A percentile compares a stretch with the other conserved stretches of the same genome.
These are phyloP conservation scores for Drosophila nannoptera DNA, from an alignment of 1,140 invertebrate species.

Conservation along the genomic window DNA sequence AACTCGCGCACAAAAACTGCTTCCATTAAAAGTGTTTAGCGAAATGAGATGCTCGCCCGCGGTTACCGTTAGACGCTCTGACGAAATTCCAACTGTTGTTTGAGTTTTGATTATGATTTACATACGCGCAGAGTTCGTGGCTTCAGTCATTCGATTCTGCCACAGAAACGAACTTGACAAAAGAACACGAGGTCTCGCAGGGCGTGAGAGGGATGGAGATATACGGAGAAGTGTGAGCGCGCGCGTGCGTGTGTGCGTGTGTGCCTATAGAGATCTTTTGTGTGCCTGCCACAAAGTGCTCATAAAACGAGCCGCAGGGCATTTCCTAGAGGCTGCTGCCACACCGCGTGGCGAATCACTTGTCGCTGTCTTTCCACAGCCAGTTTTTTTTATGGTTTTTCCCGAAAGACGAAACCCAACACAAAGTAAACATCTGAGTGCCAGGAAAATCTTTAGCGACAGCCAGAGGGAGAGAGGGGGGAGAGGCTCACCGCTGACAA, in stretches of 20 bases:
- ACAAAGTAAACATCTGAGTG: slow-evolving; percentile 36
- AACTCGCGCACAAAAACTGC: slow-evolving; percentile 29
- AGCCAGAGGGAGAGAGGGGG: background rate
- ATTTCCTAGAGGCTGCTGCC: slow-evolving; percentile 37
- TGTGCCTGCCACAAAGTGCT: slow-evolving; percentile 7
- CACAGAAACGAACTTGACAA: slow-evolving; percentile 1
- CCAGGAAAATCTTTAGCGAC: slow-evolving; percentile 46
- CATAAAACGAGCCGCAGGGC: slow-evolving; percentile 24
- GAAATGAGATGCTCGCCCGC: slow-evolving; percentile 39
- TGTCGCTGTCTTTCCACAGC: slow-evolving; percentile 59
- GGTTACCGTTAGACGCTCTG: slow-evolving; percentile 52
- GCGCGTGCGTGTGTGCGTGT: slow-evolving; percentile 15
- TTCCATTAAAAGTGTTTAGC: slow-evolving; percentile 43
- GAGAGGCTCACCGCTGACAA: background rate
- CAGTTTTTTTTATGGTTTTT: slow-evolving; percentile 64
- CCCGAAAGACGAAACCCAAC: slow-evolving; percentile 10
- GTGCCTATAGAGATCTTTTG: slow-evolving; percentile 6
- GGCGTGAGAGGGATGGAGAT: background rate
- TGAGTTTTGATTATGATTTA: slow-evolving; percentile 36
- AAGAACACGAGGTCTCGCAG: slow-evolving; percentile 3
- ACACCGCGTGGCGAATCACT: slow-evolving; percentile 46
- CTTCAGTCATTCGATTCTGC: slow-evolving; percentile 62
- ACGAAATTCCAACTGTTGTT: slow-evolving; percentile 47
- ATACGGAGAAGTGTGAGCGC: background rate
- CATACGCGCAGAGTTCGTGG: slow-evolving; percentile 49